Evolutionary conservation across 2,888 invertebrate genomes (phyloP).

Genomic region (Sphaerophoria taeniata): DNA sequence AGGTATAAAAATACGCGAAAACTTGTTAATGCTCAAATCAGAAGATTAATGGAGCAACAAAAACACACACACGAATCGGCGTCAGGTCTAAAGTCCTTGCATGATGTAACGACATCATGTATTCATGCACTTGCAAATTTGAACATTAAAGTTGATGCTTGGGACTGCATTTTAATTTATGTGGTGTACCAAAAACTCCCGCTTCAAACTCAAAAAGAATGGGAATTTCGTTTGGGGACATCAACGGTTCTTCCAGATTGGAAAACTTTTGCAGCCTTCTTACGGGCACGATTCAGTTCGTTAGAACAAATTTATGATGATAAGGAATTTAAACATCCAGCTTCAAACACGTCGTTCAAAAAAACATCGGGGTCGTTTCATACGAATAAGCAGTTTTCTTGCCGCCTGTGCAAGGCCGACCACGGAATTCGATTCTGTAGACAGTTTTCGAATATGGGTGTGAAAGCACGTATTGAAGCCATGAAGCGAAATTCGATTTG

Average conservation of each 20-base stretch:
- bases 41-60: slow-evolving; percentile 21
- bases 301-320: slow-evolving; percentile 18
- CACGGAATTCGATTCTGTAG: slow-evolving; percentile 28
- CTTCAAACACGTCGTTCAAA: neutral
- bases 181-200: slow-evolving; percentile 10
- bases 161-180: slow-evolving; percentile 46
- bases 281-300: slow-evolving; percentile 31
- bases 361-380: neutral
- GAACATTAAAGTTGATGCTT: slow-evolving; percentile 10
- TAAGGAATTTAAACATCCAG: neutral
- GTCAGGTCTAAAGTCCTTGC: neutral
- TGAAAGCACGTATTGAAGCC: slow-evolving; percentile 1
- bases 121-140: slow-evolving; percentile 26
- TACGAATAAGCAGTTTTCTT: neutral
- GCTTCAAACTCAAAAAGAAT: slow-evolving; percentile 15
- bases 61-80: slow-evolving; percentile 21
- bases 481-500: slow-evolving; percentile 4
- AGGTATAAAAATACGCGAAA: slow-evolving; percentile 45
- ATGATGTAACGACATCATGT: slow-evolving; percentile 22
- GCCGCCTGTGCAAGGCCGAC: slow-evolving; percentile 4
- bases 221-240: slow-evolving; percentile 28
- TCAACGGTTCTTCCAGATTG: slow-evolving; percentile 33
- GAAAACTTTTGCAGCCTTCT: slow-evolving; percentile 38
- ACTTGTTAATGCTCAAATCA: slow-evolving; percentile 37
- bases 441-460: slow-evolving; percentile 14